Base-by-base conservation (phyloP, 2,888 invertebrate genomes). In the Drosophila vallismaia region DNA sequence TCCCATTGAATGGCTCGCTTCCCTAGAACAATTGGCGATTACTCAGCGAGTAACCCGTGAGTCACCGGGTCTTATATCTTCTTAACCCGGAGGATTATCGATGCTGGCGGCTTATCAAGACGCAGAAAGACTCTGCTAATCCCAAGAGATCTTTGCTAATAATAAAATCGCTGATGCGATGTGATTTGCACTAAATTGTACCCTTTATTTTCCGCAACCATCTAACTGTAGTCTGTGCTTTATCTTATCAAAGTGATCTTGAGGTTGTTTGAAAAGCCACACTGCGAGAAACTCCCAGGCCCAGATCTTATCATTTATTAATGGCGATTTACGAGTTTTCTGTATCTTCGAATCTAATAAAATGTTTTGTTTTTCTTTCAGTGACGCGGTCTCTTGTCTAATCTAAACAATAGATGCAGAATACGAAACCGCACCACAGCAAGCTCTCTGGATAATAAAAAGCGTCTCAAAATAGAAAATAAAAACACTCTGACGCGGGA, bases 171-270 rank as follows among this genome's bases (percentile, higher is more conserved):
- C 86, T 56, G 49, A 66, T 56, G 38, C 59, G 55, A 46, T 50
- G 53, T 84, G 81, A 82, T 69, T 69, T 71, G 72, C 81, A 84
- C 46, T 76, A 80, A 77, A 38, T 12, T 1, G 19, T 14, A 28
- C 33, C 29, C 14, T 6, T 19, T 19, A 19, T 19, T 19, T 19
- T 19, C 19, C 19, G 19, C 19, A 19, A 19, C 19, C 19, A 19
- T 19, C 44, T 62, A 28, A 14, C 44, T 36, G 24, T 40, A 66
- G 69, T 73, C 51, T 56, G 55, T 64, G 46, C 69, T 77, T 74
- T 77, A 86, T 87, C 88, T 85, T 85, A 85, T 85, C 84, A 80
- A 85, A 80, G 36, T 72, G 83, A 85, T 85, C 88, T 85, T 85
- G 88, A 78, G 66, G 52, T 57, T 52, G 60, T 55, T 62, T 67